These are phyloP conservation scores for Cossypha caffra DNA, from an alignment of 2,797 vertebrate genomes.

Conservation along the genomic window DNA sequence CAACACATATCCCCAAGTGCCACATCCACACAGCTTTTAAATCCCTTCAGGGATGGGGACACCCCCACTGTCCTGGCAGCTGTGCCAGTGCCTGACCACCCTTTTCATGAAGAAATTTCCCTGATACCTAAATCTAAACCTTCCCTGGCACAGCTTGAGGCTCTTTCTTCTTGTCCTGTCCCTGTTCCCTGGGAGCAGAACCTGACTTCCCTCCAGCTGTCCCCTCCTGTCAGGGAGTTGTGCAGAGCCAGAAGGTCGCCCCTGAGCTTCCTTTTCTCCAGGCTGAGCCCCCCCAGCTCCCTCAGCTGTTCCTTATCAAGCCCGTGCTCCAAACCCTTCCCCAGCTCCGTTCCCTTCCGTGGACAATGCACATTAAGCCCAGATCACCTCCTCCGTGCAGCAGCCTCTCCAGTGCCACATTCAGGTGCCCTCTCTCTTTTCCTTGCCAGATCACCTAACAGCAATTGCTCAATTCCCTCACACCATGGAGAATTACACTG, in stretches of 20 bases:
- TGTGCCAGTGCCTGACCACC: neutral
- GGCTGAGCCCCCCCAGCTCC: neutral
- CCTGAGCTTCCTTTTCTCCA: neutral
- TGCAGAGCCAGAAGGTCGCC: neutral
- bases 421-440: neutral
- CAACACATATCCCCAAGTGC: neutral
- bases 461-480: neutral
- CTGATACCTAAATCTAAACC: fast-evolving
- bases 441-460: neutral
- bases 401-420: fast-evolving
- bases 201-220: fast-evolving
- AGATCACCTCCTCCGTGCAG: neutral
- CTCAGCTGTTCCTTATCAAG: neutral
- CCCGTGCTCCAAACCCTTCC: neutral
- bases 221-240: neutral
- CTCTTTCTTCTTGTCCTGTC: fast-evolving
- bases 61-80: neutral
- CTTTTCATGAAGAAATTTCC: neutral
- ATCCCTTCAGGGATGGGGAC: neutral
- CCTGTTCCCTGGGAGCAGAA: neutral
- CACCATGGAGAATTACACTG: neutral
- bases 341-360: fast-evolving
- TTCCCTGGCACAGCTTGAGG: neutral
- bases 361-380: fast-evolving
- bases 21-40: neutral